Evolutionary conservation across 2,888 invertebrate species (phyloP).

Genomic region (Noctua comes): DNA sequence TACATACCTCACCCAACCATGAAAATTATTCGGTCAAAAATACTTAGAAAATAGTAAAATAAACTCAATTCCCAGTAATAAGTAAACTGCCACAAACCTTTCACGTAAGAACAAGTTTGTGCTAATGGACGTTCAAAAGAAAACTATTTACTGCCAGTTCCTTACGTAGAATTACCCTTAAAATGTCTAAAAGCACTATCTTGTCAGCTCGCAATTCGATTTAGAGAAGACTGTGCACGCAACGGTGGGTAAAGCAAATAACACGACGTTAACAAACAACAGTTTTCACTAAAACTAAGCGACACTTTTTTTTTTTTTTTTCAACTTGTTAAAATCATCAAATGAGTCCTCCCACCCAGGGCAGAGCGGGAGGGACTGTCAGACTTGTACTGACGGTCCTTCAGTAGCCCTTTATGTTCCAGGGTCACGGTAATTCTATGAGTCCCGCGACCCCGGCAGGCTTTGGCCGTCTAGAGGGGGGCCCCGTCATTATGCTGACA

Average conservation of each 20-base stretch:
- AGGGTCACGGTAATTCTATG: no score
- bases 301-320: no score
- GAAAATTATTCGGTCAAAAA: neutral
- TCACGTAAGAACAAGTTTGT: slow-evolving; percentile 24
- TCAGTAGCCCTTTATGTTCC: no score
- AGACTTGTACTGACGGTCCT: no score
- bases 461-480: no score
- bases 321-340: no score
- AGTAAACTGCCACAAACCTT: slow-evolving; percentile 20
- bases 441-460: no score
- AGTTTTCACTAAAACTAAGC: neutral
- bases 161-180: slow-evolving; percentile 29
- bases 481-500: no score
- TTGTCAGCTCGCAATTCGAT: slow-evolving; percentile 50
- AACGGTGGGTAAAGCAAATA: slow-evolving; percentile 41
- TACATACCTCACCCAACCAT: neutral
- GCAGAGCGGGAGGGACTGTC: no score
- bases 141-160: slow-evolving; percentile 33
- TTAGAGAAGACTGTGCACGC: slow-evolving; percentile 41
- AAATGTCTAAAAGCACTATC: slow-evolving; percentile 60
- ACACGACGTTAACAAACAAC: slow-evolving; percentile 20
- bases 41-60: slow-evolving; percentile 4
- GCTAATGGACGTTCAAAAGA: slow-evolving; percentile 23
- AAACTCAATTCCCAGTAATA: slow-evolving; percentile 12
- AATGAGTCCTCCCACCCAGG: no score